These are phyloP conservation scores for Manis javanica DNA, from an alignment of 2,797 vertebrate genomes.

Conservation along the genomic window DNA sequence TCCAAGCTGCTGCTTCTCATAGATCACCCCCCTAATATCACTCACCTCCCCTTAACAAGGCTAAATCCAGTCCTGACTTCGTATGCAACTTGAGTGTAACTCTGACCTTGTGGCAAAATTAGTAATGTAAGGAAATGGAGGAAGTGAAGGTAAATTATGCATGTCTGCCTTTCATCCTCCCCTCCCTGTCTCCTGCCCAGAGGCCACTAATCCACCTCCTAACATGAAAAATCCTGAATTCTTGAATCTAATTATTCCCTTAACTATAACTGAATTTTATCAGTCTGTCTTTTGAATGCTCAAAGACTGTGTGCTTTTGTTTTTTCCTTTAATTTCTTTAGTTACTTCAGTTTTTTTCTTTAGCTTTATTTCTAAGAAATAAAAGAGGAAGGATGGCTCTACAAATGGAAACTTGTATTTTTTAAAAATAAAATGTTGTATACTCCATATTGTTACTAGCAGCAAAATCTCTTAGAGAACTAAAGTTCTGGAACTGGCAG, in stretches of 20 bases:
- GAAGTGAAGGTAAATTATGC: neutral
- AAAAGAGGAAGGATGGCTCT: conserved; percentile 41
- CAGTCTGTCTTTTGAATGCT: neutral
- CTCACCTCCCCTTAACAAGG: neutral
- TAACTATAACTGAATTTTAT: neutral
- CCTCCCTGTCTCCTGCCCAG: neutral
- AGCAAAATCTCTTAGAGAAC: conserved; percentile 45
- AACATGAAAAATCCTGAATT: neutral
- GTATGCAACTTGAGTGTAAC: neutral
- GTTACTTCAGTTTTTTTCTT: neutral
- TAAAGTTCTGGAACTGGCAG: neutral
- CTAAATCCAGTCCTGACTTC: neutral
- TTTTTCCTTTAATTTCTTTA: neutral
- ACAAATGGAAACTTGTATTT: neutral
- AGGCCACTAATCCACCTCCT: neutral
- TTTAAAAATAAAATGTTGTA: neutral
- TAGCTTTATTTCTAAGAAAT: conserved; percentile 53
- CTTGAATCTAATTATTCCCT: neutral
- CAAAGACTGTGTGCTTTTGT: neutral
- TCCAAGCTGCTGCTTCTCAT: neutral
- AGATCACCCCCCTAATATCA: neutral
- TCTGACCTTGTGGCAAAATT: neutral
- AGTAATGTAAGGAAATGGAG: neutral
- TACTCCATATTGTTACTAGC: neutral
- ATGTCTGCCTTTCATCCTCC: neutral